phyloP scores from a whole-genome alignment of 2,888 invertebrate species.

The Cheilosia scutellata region DNA sequence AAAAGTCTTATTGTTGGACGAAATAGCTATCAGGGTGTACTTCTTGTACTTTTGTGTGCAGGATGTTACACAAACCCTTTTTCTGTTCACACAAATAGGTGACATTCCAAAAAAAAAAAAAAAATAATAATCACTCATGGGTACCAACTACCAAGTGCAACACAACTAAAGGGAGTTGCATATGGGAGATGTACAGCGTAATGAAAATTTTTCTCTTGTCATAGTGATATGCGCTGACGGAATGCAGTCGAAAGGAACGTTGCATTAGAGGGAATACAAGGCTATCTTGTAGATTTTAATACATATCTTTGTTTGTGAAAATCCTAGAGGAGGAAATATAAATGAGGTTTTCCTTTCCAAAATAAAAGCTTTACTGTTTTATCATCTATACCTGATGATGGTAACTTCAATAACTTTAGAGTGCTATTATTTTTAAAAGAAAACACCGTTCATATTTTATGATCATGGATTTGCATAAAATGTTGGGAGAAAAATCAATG shows the following conservation, averaged over 20 bases:
- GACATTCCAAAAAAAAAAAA: not conserved
- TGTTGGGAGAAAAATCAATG: no score
- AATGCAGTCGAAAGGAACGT: constrained; percentile 9
- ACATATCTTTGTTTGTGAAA: no score
- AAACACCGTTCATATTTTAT: no score
- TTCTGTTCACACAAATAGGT: constrained; percentile 28
- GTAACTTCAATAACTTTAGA: no score
- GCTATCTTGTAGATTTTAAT: not conserved
- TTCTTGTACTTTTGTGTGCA: not conserved
- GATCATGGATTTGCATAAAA: no score
- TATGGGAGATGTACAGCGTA: constrained; percentile 14
- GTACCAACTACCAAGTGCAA: not conserved
- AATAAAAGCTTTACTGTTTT: no score
- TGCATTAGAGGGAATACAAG: not conserved
- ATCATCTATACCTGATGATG: no score
- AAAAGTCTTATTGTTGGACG: not conserved
- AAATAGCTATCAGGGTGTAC: not conserved
- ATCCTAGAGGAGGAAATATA: no score
- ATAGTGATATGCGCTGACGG: constrained; percentile 22
- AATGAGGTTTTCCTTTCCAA: no score
- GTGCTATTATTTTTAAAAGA: no score
- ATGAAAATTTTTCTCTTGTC: constrained; percentile 37
- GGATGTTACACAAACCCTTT: constrained; percentile 7
- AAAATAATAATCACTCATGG: not conserved
- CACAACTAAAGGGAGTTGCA: not conserved